Evolutionary conservation across 1,140 invertebrate genomes (phyloP).

Genomic region (Lysiphlebus fabarum): DNA sequence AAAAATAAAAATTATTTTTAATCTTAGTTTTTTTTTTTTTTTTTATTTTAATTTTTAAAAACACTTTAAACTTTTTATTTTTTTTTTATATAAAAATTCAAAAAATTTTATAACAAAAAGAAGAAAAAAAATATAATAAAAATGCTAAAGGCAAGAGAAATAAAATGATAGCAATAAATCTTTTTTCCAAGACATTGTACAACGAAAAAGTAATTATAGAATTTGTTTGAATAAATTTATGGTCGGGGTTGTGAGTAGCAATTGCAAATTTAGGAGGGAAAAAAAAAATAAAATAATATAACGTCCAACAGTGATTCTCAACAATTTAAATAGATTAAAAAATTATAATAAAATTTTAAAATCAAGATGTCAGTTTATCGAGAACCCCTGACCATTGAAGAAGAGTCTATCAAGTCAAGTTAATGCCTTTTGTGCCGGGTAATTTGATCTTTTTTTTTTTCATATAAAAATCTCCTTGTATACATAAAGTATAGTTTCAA

Average conservation of each 20-base stretch:
- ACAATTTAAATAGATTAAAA: slow-evolving; percentile 9
- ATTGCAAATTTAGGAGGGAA: slow-evolving; percentile 39
- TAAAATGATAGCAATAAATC: slow-evolving; percentile 33
- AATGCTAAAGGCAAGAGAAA: slow-evolving; percentile 23
- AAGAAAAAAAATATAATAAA: slow-evolving; percentile 15
- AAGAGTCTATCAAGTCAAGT: slow-evolving; percentile 49
- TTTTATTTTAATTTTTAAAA: too few relatives aligned
- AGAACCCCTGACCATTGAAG: slow-evolving; percentile 33
- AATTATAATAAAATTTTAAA: not conserved
- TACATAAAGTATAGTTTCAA: not conserved
- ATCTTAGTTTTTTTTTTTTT: not conserved
- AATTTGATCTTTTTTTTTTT: slow-evolving; percentile 41
- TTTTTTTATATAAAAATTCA: too few relatives aligned
- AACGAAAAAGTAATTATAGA: slow-evolving; percentile 50
- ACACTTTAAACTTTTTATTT: too few relatives aligned
- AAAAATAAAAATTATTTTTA: too few relatives aligned
- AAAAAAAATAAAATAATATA: slow-evolving; percentile 22
- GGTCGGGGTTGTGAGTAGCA: slow-evolving; percentile 27
- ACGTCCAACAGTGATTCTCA: slow-evolving; percentile 34
- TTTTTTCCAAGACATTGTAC: slow-evolving; percentile 19
- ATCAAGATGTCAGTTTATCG: slow-evolving; percentile 17
- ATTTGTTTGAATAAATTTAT: slow-evolving; percentile 53
- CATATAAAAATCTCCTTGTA: slow-evolving; percentile 3
- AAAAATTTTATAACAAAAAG: too few relatives aligned
- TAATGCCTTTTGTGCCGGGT: slow-evolving; percentile 51